Evolutionary conservation across 2,797 vertebrate genomes (phyloP), one percentile per base, ranked within the genome.

Genomic region (Acrossocheilus wenchowensis): DNA sequence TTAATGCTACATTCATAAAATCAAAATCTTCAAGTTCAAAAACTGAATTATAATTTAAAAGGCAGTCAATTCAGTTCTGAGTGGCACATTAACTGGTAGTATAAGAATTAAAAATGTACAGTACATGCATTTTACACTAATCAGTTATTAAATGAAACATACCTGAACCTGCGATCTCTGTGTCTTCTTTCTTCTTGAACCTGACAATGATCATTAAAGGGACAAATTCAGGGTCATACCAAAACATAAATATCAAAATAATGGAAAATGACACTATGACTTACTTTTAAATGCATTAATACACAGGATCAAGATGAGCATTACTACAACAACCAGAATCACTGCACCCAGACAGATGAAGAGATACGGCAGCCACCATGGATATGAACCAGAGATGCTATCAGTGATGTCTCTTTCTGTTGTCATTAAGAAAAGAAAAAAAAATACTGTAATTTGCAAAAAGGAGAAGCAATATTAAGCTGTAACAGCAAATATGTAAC

Each of bases 281-380:
- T 92, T 87, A 94, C 93, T 21, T 85, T 87, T 90, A 60, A 74
- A 83, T 36, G 26, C 7, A 34, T 30, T 12, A 48, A 60, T 80
- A 10, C 41, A 23, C 34, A 92, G 7, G 23, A 87, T 5, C 4
- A 66, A 88, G 5, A 92, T 43, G 0, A 62, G 2, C 15, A 83
- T 85, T 60, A 92, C 50, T 0, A 6, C 9, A 39, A 75, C 0
- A 6, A 94, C 45, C 4, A 94, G 26, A 21, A 91, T 21, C 12
- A 39, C 5, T 1, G 90, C 52, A 57, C 83, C 1, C 7, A 21
- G 1, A 78, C 81, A 91, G 86, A 94, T 93, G 7, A 0, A 21
- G 71, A 92, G 11, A 75, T 91, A 93, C 0, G 88, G 81, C 15
- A 81, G 21, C 89, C 90, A 92, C 75, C 4, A 5, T 0, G 0